Evolutionary conservation across 2,113 vertebrate species (phyloP).

Genomic region (Oncorhynchus nerka): DNA sequence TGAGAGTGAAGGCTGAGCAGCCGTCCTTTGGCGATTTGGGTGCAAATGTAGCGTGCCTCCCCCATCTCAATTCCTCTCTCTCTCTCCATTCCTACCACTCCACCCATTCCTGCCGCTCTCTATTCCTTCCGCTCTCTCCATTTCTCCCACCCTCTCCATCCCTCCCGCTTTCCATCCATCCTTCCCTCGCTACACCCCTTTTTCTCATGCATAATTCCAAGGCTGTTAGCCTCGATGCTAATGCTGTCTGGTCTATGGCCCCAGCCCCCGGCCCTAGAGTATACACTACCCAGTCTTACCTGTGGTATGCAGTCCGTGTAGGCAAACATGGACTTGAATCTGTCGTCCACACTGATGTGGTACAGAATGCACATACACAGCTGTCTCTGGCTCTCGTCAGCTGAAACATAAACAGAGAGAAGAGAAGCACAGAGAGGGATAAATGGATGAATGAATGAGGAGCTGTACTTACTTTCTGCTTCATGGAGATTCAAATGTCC

Average conservation of each 20-base stretch:
- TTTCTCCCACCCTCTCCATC: background rate
- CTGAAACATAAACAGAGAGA: constrained; percentile 71
- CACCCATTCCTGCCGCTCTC: background rate
- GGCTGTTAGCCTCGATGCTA: constrained; percentile 35
- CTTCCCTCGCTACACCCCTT: constrained; percentile 1
- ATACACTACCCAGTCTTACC: constrained; percentile 75
- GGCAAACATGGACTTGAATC: constrained; percentile 91
- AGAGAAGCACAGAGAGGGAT: constrained; percentile 11
- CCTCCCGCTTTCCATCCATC: background rate
- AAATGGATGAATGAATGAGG: constrained; percentile 52
- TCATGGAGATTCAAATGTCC: constrained; percentile 13
- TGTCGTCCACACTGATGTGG: constrained; percentile 92
- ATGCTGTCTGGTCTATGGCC: constrained; percentile 23
- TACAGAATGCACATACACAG: constrained; percentile 91
- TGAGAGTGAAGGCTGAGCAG: constrained; percentile 32
- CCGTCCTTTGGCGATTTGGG: constrained; percentile 24
- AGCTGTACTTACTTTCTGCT: constrained; percentile 44
- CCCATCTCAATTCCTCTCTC: constrained; percentile 8
- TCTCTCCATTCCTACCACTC: background rate
- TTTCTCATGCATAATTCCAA: constrained; percentile 22
- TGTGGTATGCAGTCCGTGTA: constrained; percentile 93
- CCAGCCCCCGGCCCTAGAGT: constrained; percentile 14
- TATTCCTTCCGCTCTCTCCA: constrained; percentile 7
- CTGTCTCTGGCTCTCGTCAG: constrained; percentile 91
- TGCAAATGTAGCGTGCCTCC: constrained; percentile 38